These are phyloP conservation scores for Calcarius lapponicus DNA, from an alignment of 2,797 vertebrate genomes.

Conservation along the genomic window DNA sequence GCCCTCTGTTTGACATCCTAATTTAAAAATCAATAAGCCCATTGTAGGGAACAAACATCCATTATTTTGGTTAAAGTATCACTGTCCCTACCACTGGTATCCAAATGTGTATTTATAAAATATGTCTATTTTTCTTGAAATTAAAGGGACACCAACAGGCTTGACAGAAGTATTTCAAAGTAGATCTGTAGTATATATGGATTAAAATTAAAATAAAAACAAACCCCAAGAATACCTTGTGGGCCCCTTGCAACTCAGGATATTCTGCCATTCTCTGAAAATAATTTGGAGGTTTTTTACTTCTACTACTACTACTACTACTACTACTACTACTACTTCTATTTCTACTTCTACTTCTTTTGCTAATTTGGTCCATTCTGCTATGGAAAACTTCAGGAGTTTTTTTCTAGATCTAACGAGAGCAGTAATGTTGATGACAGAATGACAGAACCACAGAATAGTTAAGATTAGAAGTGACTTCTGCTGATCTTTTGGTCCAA, in stretches of 20 bases:
- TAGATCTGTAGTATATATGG: not conserved
- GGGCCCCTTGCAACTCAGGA: not conserved
- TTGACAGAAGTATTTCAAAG: not conserved
- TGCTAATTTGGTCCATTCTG: not conserved
- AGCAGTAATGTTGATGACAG: not conserved
- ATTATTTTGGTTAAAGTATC: not conserved
- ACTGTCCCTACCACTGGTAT: not conserved
- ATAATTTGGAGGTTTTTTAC: not conserved
- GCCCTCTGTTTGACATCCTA: not conserved
- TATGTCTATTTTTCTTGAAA: not conserved
- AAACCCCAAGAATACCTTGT: not conserved
- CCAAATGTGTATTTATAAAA: not conserved
- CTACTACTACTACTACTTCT: too few relatives aligned
- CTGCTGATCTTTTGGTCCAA: not conserved
- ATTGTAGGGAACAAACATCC: not conserved
- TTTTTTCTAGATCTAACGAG: not conserved
- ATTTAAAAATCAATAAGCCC: not conserved
- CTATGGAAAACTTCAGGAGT: not conserved
- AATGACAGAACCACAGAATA: not conserved
- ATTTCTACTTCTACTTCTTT: rapidly evolving
- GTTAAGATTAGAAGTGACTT: not conserved
- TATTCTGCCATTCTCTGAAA: not conserved
- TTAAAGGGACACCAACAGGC: not conserved
- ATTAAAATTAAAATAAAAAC: not conserved
- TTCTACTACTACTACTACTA: too few relatives aligned